These are phyloP conservation scores for Drosophila subquinaria DNA, from an alignment of 2,888 invertebrate species.

Conservation along the genomic window DNA sequence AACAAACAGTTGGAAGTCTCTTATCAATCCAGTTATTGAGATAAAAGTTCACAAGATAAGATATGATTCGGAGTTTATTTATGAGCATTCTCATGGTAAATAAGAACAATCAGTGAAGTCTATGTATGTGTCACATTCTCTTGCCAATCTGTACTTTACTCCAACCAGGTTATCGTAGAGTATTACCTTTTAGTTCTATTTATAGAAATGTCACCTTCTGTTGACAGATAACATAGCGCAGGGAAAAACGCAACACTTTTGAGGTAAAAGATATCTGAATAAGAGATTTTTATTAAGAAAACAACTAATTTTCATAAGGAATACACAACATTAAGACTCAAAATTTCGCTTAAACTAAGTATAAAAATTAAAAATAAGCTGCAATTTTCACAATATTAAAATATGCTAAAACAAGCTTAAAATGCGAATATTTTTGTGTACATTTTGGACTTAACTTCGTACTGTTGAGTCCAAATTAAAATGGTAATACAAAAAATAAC, in stretches of 20 bases:
- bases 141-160: slow-evolving; percentile 31
- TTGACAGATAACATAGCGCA: slow-evolving; percentile 11
- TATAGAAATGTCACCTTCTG: slow-evolving; percentile 33
- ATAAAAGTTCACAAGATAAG: slow-evolving; percentile 51
- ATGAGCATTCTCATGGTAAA: background rate
- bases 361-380: background rate
- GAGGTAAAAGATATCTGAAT: background rate
- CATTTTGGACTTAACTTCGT: slow-evolving; percentile 8
- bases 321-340: background rate
- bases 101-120: background rate
- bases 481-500: slow-evolving; percentile 13
- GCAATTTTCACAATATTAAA: slow-evolving; percentile 12
- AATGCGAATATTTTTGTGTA: slow-evolving; percentile 13
- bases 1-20: slow-evolving; percentile 12
- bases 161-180: slow-evolving; percentile 7
- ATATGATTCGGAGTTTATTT: slow-evolving; percentile 40
- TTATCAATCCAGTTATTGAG: slow-evolving; percentile 39
- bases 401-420: background rate
- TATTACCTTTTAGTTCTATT: slow-evolving; percentile 37
- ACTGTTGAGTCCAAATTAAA: slow-evolving; percentile 3
- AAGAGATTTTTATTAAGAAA: background rate
- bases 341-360: background rate
- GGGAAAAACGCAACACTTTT: background rate
- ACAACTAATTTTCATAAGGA: background rate
- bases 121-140: background rate